Evolutionary conservation across 2,888 invertebrate species (phyloP).

Genomic region (Helleia helle): DNA sequence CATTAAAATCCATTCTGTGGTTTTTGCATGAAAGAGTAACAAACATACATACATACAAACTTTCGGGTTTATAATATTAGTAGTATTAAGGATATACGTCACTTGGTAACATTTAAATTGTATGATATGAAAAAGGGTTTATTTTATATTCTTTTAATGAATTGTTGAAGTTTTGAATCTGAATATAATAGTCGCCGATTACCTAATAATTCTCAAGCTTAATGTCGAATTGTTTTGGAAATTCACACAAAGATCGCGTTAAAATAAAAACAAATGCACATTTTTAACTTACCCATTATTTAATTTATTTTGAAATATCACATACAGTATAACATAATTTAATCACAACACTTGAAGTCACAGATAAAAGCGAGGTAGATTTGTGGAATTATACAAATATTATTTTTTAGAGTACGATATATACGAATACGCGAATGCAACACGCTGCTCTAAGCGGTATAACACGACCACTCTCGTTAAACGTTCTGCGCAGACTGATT

Average conservation of each 20-base stretch:
- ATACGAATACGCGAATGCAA: constrained; percentile 47
- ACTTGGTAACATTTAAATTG: no score
- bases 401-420: constrained; percentile 29
- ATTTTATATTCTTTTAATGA: no score
- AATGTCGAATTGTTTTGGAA: background rate
- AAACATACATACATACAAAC: no score
- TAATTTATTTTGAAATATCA: constrained; percentile 12
- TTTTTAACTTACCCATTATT: constrained; percentile 24
- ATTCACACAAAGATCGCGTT: background rate
- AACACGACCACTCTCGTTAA: constrained; percentile 33
- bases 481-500: constrained; percentile 51
- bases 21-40: no score
- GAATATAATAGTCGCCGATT: no score
- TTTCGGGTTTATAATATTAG: no score
- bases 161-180: no score
- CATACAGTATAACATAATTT: constrained; percentile 9
- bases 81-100: no score
- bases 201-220: no score
- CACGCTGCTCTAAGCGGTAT: constrained; percentile 32
- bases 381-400: background rate
- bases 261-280: constrained; percentile 3
- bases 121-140: no score
- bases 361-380: constrained; percentile 30
- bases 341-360: constrained; percentile 29
- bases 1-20: no score